These are phyloP conservation scores for Amblyraja radiata DNA, from an alignment of 2,797 vertebrate species.

Conservation along the genomic window DNA sequence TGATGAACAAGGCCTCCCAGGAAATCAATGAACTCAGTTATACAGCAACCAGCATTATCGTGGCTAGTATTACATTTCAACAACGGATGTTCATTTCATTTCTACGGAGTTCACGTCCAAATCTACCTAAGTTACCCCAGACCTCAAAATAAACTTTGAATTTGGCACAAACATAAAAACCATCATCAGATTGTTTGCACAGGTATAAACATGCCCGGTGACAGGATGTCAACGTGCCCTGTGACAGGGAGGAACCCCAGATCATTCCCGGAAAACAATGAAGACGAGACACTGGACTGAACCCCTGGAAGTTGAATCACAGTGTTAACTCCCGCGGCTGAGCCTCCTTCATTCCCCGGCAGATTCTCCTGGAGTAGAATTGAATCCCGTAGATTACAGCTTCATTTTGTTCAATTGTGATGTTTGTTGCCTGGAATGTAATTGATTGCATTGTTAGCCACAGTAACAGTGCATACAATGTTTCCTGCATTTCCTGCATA, in stretches of 20 bases:
- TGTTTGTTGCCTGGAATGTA: background rate
- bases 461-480: background rate
- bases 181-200: background rate
- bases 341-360: background rate
- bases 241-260: too few relatives aligned
- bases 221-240: background rate
- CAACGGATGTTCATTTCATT: background rate
- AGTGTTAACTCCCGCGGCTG: background rate
- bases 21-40: background rate
- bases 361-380: background rate
- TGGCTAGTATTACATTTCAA: background rate
- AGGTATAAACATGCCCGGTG: background rate
- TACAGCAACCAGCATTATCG: background rate
- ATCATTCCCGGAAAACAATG: background rate
- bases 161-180: too few relatives aligned
- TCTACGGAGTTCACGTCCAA: too few relatives aligned
- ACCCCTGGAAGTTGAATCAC: background rate
- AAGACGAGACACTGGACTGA: background rate
- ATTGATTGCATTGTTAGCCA: background rate
- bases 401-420: background rate
- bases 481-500: too few relatives aligned
- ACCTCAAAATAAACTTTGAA: background rate
- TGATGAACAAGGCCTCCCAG: background rate
- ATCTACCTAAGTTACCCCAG: background rate
- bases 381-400: background rate